These are phyloP conservation scores for Dolichoris vasculosae DNA, from an alignment of 1,140 invertebrate species.

Conservation along the genomic window DNA sequence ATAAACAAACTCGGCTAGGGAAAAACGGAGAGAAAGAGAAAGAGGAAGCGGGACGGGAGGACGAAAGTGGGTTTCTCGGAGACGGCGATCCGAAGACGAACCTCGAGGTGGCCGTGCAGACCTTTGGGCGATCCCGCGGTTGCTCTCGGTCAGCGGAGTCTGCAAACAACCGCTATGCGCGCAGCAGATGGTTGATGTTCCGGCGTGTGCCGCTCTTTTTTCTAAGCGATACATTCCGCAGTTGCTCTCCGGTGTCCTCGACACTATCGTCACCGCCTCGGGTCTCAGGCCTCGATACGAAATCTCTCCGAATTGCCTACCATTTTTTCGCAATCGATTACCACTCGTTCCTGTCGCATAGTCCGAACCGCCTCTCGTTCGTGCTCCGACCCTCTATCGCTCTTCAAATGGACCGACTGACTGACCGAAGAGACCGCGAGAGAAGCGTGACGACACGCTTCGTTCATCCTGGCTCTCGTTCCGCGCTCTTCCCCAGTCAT, in stretches of 20 bases:
- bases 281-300: neutral
- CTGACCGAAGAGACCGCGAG: neutral
- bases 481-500: neutral
- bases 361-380: neutral
- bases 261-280: neutral
- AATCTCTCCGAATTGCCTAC: neutral
- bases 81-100: neutral
- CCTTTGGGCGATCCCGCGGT: neutral
- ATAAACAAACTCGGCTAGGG: neutral
- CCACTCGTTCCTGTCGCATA: neutral
- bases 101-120: neutral
- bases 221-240: neutral
- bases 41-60: neutral
- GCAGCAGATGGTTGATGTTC: constrained; percentile 10
- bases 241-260: neutral
- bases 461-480: neutral
- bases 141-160: neutral
- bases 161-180: constrained; percentile 31
- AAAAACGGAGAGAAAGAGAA: neutral
- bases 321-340: neutral
- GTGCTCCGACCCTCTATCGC: too few relatives aligned
- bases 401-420: neutral
- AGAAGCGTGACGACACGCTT: constrained; percentile 1
- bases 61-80: constrained; percentile 45
- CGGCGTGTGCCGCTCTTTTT: neutral